These are phyloP conservation scores for Chascanopsetta lugubris DNA, from an alignment of 2,113 vertebrate species.

Conservation along the genomic window DNA sequence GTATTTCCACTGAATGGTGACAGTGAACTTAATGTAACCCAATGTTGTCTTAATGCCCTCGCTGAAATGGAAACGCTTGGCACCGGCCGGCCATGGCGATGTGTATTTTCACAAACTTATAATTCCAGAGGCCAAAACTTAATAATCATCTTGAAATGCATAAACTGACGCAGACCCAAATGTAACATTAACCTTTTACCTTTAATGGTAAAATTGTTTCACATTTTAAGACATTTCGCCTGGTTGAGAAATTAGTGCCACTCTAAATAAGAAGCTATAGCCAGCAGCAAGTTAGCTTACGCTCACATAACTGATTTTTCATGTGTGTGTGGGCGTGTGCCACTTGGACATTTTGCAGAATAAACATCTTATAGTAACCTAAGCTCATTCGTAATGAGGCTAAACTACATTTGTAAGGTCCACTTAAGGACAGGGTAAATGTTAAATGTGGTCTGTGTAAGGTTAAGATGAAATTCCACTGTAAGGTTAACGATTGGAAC, in stretches of 20 bases:
- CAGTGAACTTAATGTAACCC: conserved; percentile 5
- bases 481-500: too few relatives aligned
- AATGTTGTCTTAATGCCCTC: conserved; percentile 11
- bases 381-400: too few relatives aligned
- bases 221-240: background rate
- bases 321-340: too few relatives aligned
- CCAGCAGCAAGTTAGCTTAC: background rate
- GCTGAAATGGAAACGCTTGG: conserved; percentile 38
- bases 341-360: too few relatives aligned
- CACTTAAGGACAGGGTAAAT: too few relatives aligned
- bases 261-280: background rate
- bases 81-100: conserved; percentile 9
- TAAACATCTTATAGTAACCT: too few relatives aligned
- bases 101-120: background rate
- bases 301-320: background rate
- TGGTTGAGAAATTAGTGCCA: background rate
- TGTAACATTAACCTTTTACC: background rate
- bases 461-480: too few relatives aligned
- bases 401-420: too few relatives aligned
- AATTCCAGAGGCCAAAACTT: background rate
- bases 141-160: background rate
- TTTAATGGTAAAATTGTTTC: background rate
- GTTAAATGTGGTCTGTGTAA: too few relatives aligned
- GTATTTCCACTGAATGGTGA: conserved; percentile 28
- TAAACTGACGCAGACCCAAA: background rate